Base-by-base conservation (phyloP, 2,888 invertebrate genomes). In the Leptinotarsa haldemani region DNA sequence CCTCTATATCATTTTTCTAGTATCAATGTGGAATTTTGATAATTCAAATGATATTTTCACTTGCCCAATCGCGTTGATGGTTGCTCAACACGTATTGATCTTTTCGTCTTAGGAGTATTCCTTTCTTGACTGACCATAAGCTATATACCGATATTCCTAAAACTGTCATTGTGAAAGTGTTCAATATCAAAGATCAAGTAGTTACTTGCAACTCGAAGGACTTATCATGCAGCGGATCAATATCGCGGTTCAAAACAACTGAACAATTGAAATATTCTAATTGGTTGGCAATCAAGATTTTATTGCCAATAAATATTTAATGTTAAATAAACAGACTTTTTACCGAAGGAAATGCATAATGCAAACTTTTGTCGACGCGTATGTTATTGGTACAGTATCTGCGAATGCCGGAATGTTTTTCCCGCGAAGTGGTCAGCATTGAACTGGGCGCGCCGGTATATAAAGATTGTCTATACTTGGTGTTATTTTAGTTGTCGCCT, bases 361-460 rank as follows among this genome's bases (percentile, higher is more conserved):
- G 66, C 71, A 72, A 75, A 68, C 68, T 68, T 68, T 68, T 76
- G 65, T 74, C 71, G 71, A 69, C 47, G 46, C 64, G 73, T 67
- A 40, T 78, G 78, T 73, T 56, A 56, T 20, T 30, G 68, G 40
- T 56, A 47, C 67, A 53, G 52, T 67, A 67, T 67, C 15, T 53
- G 67, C 77, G 74, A 80, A 81, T 80, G 80, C 79, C 77, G 77
- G 80, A 78, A 84, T 85, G 85, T 83, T 82, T 83, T 81, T 80
- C 81, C 82, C 83, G 80, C 76, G 79, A 84, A 84, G 82, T 80
- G 80, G 84, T 84, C 84, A 84, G 80, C 84, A 83, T 84, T 85
- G 84, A 82, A 79, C 79, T 81, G 80, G 85, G 85, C 80, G 85
- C 79, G 85, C 82, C 73, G 69, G 79, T 81, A 82, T 84, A 84